These are phyloP conservation scores for Trichoplusia ni DNA, from an alignment of 1,140 invertebrate genomes.

Conservation along the genomic window DNA sequence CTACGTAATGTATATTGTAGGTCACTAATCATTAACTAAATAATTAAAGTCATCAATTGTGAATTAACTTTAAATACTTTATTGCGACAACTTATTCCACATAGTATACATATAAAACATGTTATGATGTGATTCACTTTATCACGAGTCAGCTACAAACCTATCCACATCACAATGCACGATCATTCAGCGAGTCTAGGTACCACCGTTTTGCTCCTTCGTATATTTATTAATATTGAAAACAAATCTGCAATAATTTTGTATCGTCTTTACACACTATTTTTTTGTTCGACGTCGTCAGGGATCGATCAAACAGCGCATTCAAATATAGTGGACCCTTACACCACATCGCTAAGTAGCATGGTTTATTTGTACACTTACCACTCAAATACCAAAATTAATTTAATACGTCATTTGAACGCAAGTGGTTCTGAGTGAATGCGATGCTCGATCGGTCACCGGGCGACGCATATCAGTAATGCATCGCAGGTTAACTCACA, in stretches of 20 bases:
- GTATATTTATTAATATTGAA: slow-evolving; percentile 65
- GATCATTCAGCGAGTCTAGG: slow-evolving; percentile 61
- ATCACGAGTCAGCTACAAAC: slow-evolving; percentile 77
- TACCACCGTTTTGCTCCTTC: slow-evolving; percentile 50
- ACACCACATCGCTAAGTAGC: slow-evolving; percentile 46
- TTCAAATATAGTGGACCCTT: slow-evolving; percentile 47
- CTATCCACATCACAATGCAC: slow-evolving; percentile 79
- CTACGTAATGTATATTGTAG: slow-evolving; percentile 26
- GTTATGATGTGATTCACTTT: slow-evolving; percentile 77
- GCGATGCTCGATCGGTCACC: slow-evolving; percentile 67
- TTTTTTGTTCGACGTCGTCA: slow-evolving; percentile 75
- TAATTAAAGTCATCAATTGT: slow-evolving; percentile 74
- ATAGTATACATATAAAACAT: slow-evolving; percentile 81
- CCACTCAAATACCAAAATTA: slow-evolving; percentile 29
- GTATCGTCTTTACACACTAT: slow-evolving; percentile 75
- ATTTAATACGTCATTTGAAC: slow-evolving; percentile 39
- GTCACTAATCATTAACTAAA: slow-evolving; percentile 57
- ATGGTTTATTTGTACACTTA: slow-evolving; percentile 43
- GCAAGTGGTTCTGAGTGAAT: slow-evolving; percentile 49
- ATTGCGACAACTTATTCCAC: slow-evolving; percentile 81
- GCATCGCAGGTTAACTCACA: slow-evolving; percentile 54
- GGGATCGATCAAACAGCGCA: slow-evolving; percentile 70
- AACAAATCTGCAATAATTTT: slow-evolving; percentile 72
- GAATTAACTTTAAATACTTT: slow-evolving; percentile 81
- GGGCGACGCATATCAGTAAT: slow-evolving; percentile 66